Percentiles rank a stretch among this genome's conserved stretches.
These are phyloP conservation scores for Rissa tridactyla DNA, from an alignment of 2,113 vertebrate species.

Conservation along the genomic window DNA sequence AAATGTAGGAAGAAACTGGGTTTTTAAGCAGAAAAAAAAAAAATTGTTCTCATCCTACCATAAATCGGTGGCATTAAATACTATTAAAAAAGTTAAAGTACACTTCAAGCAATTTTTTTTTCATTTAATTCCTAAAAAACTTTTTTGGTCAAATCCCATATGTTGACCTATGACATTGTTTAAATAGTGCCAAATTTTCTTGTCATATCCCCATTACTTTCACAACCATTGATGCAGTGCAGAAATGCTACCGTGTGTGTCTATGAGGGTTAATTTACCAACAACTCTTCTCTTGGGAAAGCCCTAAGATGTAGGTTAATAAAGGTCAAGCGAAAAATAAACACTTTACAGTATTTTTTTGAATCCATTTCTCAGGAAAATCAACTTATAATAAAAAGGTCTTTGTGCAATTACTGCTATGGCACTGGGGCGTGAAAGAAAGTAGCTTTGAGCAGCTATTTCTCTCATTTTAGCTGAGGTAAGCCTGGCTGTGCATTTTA, in stretches of 20 bases:
- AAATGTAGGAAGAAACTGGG: slow-evolving; percentile 3
- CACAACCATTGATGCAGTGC: slow-evolving; percentile 74
- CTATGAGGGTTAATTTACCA: slow-evolving; percentile 86
- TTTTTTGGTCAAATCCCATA: slow-evolving; percentile 70
- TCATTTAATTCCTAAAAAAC: slow-evolving; percentile 64
- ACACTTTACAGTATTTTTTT: slow-evolving; percentile 96
- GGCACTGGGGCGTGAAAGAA: slow-evolving; percentile 95
- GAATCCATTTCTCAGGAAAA: slow-evolving; percentile 95
- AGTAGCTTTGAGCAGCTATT: slow-evolving; percentile 86
- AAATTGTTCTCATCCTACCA: not conserved
- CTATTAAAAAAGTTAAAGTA: slow-evolving; percentile 58
- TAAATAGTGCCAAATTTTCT: slow-evolving; percentile 83
- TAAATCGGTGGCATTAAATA: slow-evolving; percentile 24
- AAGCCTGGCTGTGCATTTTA: slow-evolving; percentile 75
- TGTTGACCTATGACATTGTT: slow-evolving; percentile 78
- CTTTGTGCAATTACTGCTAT: slow-evolving; percentile 95
- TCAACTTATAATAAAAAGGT: slow-evolving; percentile 95
- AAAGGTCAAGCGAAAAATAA: slow-evolving; percentile 97
- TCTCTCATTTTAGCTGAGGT: slow-evolving; percentile 89
- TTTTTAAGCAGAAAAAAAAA: not conserved
- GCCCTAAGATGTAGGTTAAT: slow-evolving; percentile 93
- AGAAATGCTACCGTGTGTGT: slow-evolving; percentile 80
- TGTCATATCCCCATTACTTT: slow-evolving; percentile 83
- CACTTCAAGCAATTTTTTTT: slow-evolving; percentile 37
- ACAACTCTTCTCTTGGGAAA: slow-evolving; percentile 85